phyloP scores from a whole-genome alignment of 92 coral and sea anemone genomes.

The Hydrozoanthus gracilis region DNA sequence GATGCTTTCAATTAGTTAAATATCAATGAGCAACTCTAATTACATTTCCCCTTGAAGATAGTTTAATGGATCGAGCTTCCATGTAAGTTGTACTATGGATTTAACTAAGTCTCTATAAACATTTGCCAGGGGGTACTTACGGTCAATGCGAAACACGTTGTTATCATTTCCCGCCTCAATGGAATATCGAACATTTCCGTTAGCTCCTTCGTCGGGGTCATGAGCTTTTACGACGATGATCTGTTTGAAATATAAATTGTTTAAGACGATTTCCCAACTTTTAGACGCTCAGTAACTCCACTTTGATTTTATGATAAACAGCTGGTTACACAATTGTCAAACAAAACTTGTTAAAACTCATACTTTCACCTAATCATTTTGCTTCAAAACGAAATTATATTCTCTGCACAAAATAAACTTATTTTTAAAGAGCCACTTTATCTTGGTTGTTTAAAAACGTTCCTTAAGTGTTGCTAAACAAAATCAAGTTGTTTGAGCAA shows the following conservation, averaged over 20 bases:
- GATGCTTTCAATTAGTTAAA: no score
- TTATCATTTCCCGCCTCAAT: conserved; percentile 72
- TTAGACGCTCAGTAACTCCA: neutral
- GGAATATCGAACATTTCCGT: conserved; percentile 80
- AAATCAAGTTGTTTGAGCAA: no score
- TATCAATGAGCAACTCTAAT: no score
- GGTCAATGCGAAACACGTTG: conserved; percentile 72
- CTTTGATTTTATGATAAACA: neutral
- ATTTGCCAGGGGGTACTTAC: conserved; percentile 48
- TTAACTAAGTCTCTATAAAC: no score
- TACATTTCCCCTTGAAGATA: no score
- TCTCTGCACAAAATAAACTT: neutral
- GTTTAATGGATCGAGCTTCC: no score
- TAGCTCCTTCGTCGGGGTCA: conserved; percentile 82
- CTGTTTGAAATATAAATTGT: conserved; percentile 36
- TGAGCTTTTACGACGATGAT: conserved; percentile 72
- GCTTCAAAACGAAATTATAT: neutral
- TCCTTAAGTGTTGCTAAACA: neutral
- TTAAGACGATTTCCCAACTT: neutral
- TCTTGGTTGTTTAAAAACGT: neutral
- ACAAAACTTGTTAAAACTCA: no score
- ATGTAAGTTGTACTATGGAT: no score
- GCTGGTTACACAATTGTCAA: no score
- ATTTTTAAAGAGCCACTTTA: neutral
- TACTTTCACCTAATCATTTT: no score